Evolutionary conservation across 2,888 invertebrate species (phyloP).

Genomic region (Drosophila subquinaria): DNA sequence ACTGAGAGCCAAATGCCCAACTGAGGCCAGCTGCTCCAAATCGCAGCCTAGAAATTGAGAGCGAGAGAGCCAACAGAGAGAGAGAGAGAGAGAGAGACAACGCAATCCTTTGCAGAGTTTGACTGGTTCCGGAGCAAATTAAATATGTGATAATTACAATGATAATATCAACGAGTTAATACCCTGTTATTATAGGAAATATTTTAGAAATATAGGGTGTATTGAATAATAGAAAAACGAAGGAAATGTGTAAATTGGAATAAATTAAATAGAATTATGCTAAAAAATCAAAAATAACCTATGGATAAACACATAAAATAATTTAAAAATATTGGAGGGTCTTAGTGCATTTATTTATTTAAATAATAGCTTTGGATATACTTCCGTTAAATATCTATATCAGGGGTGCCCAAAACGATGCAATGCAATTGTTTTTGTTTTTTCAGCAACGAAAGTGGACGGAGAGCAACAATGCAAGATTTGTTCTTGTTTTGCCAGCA

Average conservation of each 20-base stretch:
- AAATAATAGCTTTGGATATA: no score
- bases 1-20: slow-evolving; percentile 53
- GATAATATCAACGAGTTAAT: background rate
- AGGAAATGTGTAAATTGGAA: background rate
- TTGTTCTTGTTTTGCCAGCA: no score
- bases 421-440: no score
- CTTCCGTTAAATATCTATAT: background rate
- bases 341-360: no score
- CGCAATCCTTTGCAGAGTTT: slow-evolving; percentile 42
- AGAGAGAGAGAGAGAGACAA: background rate
- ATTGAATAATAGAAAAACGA: no score
- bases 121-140: slow-evolving; percentile 51
- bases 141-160: slow-evolving; percentile 1
- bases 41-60: slow-evolving; percentile 11
- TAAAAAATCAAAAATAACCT: no score
- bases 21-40: slow-evolving; percentile 16
- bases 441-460: no score
- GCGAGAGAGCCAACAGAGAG: background rate
- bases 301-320: no score
- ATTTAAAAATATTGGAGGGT: no score
- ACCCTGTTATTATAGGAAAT: background rate
- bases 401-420: no score
- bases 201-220: background rate
- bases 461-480: no score
- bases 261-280: no score